Evolutionary conservation across 1,140 invertebrate genomes (phyloP), one percentile per base, ranked within the genome.

Genomic region (Myzus persicae): DNA sequence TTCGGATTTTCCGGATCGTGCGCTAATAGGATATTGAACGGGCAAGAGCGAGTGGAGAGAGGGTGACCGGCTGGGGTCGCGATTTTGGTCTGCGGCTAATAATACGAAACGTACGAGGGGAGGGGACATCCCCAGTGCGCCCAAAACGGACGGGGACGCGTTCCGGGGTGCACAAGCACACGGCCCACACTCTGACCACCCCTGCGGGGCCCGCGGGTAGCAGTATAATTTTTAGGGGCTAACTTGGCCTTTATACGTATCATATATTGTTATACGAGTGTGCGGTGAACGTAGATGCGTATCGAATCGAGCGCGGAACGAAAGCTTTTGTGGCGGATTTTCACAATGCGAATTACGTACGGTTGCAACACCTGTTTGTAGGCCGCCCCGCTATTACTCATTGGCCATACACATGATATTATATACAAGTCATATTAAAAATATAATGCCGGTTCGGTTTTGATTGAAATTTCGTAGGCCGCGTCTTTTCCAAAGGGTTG

Each of bases 311-410:
- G 9, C 20, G 67, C 48, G 91, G 81, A 93, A 93, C 91, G 91
- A 93, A 93, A 93, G 91, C 81, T 93, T 92, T 93, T 93, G 91
- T 85, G 91, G 46, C 46, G 76, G 81, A 42, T 54, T 93, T 93
- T 93, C 91, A 93, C 91, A 93, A 93, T 93, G 81, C 46, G 76
- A 84, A 93, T 93, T 93, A 93, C 40, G 46, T 31, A 93, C 91
- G 91, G 91, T 51, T 93, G 91, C 91, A 93, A 46, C 91, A 93
- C 91, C 91, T 93, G 91, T 93, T 93, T 42, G 81, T 24, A 2
- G 38, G 54, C 40, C 42, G 44, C 36, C 36, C 46, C n/a, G n/a
- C 4, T 38, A 85, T 93, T 42, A 93, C 81, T 84, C 91, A 85
- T 84, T 82, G 90, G 26, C n/a, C 46, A 11, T 48, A 48, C 20